These are phyloP conservation scores for Dicranocentrus wangi DNA, from an alignment of 2,888 invertebrate species.

Conservation along the genomic window DNA sequence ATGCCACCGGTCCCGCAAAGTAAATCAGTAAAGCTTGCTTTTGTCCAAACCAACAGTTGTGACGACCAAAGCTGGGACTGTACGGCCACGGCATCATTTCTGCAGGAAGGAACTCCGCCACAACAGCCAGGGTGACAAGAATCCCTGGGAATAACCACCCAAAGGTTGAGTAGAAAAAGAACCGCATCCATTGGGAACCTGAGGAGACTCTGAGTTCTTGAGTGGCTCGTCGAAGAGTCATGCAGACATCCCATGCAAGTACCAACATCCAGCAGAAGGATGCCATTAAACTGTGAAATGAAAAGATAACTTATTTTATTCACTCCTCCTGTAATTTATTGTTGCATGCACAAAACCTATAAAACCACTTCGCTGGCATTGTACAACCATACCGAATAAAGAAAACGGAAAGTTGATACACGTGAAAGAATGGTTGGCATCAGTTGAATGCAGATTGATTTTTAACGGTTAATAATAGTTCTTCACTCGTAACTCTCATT, in stretches of 20 bases:
- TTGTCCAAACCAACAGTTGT: slow-evolving; percentile 77
- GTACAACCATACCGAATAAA: no score
- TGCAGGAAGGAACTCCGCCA: slow-evolving; percentile 74
- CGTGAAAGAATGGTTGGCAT: no score
- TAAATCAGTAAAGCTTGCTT: slow-evolving; percentile 76
- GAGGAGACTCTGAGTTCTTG: slow-evolving; percentile 75
- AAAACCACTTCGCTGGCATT: no score
- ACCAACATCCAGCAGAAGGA: slow-evolving; percentile 78
- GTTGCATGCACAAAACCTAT: no score
- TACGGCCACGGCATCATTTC: slow-evolving; percentile 73
- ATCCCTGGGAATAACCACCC: slow-evolving; percentile 76
- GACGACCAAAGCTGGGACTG: slow-evolving; percentile 76
- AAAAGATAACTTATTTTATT: background rate
- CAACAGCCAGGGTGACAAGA: slow-evolving; percentile 74
- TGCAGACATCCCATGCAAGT: slow-evolving; percentile 77
- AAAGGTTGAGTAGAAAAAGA: slow-evolving; percentile 75
- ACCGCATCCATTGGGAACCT: slow-evolving; percentile 75
- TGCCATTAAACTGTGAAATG: slow-evolving; percentile 75
- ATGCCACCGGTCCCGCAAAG: slow-evolving; percentile 77
- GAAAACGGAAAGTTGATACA: no score
- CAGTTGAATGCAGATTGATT: no score
- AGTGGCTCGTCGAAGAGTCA: slow-evolving; percentile 76
- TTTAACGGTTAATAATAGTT: no score
- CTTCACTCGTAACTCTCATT: no score
- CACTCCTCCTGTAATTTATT: no score